phyloP scores from a whole-genome alignment of 2,113 vertebrate species.

The Gymnorhina tibicen region DNA sequence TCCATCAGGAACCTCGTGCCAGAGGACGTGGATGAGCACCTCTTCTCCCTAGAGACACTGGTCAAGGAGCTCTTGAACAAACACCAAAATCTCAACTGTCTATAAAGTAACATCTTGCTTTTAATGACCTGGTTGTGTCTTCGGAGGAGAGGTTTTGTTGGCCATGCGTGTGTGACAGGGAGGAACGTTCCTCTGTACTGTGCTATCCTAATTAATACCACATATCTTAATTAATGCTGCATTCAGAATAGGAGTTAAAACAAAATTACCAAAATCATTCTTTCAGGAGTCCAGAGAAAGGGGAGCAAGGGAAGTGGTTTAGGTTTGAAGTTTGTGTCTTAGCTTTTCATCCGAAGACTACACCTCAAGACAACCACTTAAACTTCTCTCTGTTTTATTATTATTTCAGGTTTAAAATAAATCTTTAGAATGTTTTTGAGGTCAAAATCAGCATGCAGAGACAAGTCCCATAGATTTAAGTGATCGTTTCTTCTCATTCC shows the following conservation, averaged over 20 bases:
- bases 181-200: neutral
- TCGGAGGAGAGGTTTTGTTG: neutral
- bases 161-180: neutral
- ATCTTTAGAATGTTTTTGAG: neutral
- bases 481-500: neutral
- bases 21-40: constrained; percentile 88
- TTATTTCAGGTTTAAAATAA: neutral
- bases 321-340: neutral
- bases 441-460: neutral
- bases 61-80: constrained; percentile 81
- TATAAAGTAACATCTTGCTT: neutral
- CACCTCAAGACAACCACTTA: neutral
- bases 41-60: constrained; percentile 90
- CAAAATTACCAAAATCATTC: neutral
- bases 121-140: neutral
- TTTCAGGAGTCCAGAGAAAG: neutral
- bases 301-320: neutral
- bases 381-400: neutral
- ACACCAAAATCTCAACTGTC: constrained; percentile 53
- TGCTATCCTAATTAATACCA: neutral
- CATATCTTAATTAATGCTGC: neutral
- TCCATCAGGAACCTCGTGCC: constrained; percentile 87
- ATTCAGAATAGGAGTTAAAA: neutral
- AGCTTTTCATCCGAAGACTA: neutral
- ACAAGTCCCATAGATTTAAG: neutral